A percentile compares a stretch with the other conserved stretches of the same genome.
Conservation (phyloP, 2,797 vertebrate species). For the Scarus forsteni region DNA sequence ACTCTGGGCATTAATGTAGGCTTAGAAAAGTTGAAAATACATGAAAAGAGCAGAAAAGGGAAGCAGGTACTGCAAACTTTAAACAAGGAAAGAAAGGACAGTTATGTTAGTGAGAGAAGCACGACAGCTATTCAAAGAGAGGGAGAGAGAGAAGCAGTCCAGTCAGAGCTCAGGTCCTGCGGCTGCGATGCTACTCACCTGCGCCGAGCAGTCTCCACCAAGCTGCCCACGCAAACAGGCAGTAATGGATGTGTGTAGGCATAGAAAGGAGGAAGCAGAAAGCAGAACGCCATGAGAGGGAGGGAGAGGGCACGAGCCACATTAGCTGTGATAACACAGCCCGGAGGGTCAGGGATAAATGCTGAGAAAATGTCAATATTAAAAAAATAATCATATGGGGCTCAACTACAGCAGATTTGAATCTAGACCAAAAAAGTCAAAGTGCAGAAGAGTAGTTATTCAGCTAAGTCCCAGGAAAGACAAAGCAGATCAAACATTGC, state of each 20-base stretch:
- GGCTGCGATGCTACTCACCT: constrained; percentile 76
- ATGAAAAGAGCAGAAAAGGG: constrained; percentile 26
- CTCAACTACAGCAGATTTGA: neutral
- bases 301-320: constrained; percentile 37
- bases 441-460: neutral
- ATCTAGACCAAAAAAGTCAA: neutral
- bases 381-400: neutral
- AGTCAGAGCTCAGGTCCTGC: constrained; percentile 39
- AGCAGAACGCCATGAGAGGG: constrained; percentile 63
- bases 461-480: neutral
- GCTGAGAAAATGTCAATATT: constrained; percentile 3
- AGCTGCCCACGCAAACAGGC: constrained; percentile 72
- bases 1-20: constrained; percentile 1
- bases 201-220: constrained; percentile 72
- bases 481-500: neutral
- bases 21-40: constrained; percentile 9
- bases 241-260: constrained; percentile 75
- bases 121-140: constrained; percentile 30
- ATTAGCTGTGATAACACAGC: constrained; percentile 20
- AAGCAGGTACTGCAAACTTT: constrained; percentile 34
- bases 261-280: constrained; percentile 76
- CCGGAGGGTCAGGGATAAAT: constrained; percentile 29
- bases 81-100: constrained; percentile 28
- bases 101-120: constrained; percentile 44
- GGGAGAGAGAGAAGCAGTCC: constrained; percentile 23